Evolutionary conservation across 1,140 invertebrate genomes (phyloP), one percentile per base, ranked within the genome.

Genomic region (Gryllus bimaculatus): DNA sequence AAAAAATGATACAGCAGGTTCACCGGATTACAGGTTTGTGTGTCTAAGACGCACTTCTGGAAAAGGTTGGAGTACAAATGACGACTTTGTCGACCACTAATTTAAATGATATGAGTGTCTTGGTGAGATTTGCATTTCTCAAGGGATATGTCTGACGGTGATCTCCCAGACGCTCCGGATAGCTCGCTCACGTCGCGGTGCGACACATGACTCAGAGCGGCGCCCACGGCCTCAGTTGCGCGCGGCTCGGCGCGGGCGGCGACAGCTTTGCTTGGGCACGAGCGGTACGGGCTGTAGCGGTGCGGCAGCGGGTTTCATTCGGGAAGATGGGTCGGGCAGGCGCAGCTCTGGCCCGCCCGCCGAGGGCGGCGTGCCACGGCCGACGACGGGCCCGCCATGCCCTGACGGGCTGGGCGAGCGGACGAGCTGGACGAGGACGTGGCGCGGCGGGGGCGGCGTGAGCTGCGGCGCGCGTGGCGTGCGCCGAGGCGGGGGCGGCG

Each of bases 221-320:
- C 54, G 10, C 54, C 2, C 10, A 66, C 54, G 10, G 18, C 18
- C 54, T 66, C 54, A 66, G 54, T 66, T 66, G 54, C 54, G 49
- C 49, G 54, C 54, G 54, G 54, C 7, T 66, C 54, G 10, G 54
- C 20, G 80, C 74, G 7, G 80, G 77, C 8, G 80, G 80, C 7
- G 80, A 80, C 73, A 80, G 47, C 47, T 80, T 77, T 74, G 75
- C 78, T 39, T 39, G 26, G 26, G 26, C 26, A 39, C 26, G 26
- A 39, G 26, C 26, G 20, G 82, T 8, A 81, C 80, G 18, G 82
- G 82, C 15, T 76, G 79, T 75, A 83, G 83, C 8, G 83, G 82
- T 76, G 81, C 82, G 15, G 75, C 80, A 13, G 73, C 21, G 18
- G 47, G 26, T 20, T 74, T 74, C 78, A 80, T 80, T n/a, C 76